phyloP scores from a whole-genome alignment of 2,797 vertebrate genomes.

The Pempheris klunzingeri region DNA sequence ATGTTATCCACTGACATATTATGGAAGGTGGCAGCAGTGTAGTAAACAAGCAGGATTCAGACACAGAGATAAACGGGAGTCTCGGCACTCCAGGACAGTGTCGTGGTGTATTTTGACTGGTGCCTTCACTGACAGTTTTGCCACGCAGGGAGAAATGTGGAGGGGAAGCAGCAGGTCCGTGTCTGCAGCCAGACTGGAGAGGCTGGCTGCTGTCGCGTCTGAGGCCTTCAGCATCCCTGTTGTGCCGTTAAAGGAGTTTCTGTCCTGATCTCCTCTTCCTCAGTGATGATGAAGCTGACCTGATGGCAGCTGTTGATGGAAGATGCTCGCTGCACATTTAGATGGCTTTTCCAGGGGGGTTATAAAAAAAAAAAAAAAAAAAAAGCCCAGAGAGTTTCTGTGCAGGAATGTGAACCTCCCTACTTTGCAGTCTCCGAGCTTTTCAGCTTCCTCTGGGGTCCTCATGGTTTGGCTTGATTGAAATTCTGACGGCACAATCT shows the following conservation, averaged over 20 bases:
- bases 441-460: constrained; percentile 36
- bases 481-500: constrained; percentile 46
- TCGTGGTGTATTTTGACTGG: constrained; percentile 17
- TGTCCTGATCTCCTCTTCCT: constrained; percentile 6
- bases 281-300: neutral
- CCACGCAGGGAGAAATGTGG: neutral
- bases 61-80: neutral
- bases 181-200: neutral
- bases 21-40: constrained; percentile 12
- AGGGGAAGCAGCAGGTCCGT: neutral
- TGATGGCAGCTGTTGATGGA: constrained; percentile 9
- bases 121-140: constrained; percentile 20
- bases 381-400: neutral
- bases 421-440: constrained; percentile 24
- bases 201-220: constrained; percentile 2
- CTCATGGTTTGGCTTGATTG: constrained; percentile 41
- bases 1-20: neutral
- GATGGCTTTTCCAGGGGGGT: constrained; percentile 6
- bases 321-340: neutral
- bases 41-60: constrained; percentile 3
- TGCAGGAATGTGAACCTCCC: constrained; percentile 8
- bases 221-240: neutral
- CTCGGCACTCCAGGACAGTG: neutral
- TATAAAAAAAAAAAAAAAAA: no score
- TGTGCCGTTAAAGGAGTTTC: neutral